Evolutionary conservation across 2,113 vertebrate species (phyloP).

Genomic region (cat (Felis catus)): F.catus_Fca126_mat1.0 CM031417.1:116899001-116899500

Average conservation of each 20-base stretch:
- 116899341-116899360: background rate
- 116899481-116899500: background rate
- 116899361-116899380: background rate
- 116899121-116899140: background rate
- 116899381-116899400: background rate
- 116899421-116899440: background rate
- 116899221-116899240: background rate
- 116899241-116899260: fast-evolving
- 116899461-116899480: background rate
- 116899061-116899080: background rate
- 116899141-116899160: background rate
- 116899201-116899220: background rate
- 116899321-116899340: background rate
- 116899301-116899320: background rate
- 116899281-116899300: background rate
- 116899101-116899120: background rate
- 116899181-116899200: background rate
- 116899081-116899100: background rate
- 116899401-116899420: background rate
- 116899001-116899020: background rate
- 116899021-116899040: fast-evolving
- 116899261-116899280: fast-evolving
- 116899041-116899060: background rate
- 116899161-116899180: background rate
- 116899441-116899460: background rate